Percentiles rank a stretch among this genome's conserved stretches.
Conservation (phyloP, 2,797 vertebrate species). For the Arnoldichthys spilopterus region DNA sequence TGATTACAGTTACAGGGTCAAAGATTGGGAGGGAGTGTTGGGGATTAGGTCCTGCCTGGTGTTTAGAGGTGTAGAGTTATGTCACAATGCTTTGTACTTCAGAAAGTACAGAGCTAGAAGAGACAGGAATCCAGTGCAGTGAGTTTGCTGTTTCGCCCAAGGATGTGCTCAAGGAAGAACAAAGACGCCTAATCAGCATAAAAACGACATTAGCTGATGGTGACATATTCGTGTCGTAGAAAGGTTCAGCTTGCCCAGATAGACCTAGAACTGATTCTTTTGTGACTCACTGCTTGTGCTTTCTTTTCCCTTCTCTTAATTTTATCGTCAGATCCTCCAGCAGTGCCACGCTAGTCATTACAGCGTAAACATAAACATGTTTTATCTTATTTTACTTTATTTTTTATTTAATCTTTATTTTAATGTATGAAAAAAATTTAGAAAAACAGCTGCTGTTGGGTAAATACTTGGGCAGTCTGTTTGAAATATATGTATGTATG, state of each 20-base stretch:
- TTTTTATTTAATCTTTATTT: too few relatives aligned
- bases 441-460: too few relatives aligned
- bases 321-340: not conserved
- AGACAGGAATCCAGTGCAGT: slow-evolving; percentile 8
- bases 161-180: not conserved
- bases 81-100: not conserved
- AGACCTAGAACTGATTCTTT: not conserved
- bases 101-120: not conserved
- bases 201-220: not conserved
- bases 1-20: slow-evolving; percentile 12
- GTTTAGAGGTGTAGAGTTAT: not conserved
- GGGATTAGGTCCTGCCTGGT: slow-evolving; percentile 18
- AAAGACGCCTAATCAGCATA: not conserved
- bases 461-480: too few relatives aligned
- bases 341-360: too few relatives aligned
- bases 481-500: too few relatives aligned
- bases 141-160: slow-evolving; percentile 1
- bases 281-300: not conserved
- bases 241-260: not conserved
- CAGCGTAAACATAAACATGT: too few relatives aligned
- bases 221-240: not conserved
- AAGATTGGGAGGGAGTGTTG: not conserved
- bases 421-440: too few relatives aligned
- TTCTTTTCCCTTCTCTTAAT: not conserved
- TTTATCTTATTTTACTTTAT: too few relatives aligned